Evolutionary conservation across 1,140 invertebrate genomes (phyloP), one percentile per base, ranked within the genome.

Genomic region (Cherax destructor): DNA sequence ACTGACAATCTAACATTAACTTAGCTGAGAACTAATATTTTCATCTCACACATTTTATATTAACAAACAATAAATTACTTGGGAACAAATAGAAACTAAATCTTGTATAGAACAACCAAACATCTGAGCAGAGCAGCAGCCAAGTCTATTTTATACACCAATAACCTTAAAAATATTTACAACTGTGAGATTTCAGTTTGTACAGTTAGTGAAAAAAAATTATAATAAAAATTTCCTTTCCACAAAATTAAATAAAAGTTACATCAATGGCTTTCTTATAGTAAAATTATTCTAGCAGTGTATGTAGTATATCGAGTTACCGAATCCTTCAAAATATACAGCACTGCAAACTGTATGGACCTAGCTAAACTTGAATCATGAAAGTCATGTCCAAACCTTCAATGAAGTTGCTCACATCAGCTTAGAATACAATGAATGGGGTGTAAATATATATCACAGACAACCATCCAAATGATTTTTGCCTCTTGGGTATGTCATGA

Each of bases 361-460:
- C 69, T 72, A 72, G 0, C 13, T 65, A 65, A 24, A 72, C 24
- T 24, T n/a, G 18, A 72, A 41, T 7, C n/a, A 21, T 72, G 69
- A 72, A 72, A 30, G 18, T 72, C 3, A 30, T 72, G 24, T 72
- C 21, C 16, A 4, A 18, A 72, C 7, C 69, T 72, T 7, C 0
- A 0, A 30, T 24, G 69, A 72, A 72, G 30, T 30, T 11, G 4
- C 24, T n/a, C 69, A 30, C 5, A 7, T 18, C 7, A 72, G 4
- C 11, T 24, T 72, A 4, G 69, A 72, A 72, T 4, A 5, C 30
- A 30, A 72, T 72, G n/a, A 72, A 72, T 24, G 4, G 69, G 24
- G n/a, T 72, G 18, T 7, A 72, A 72, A 72, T 72, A 72, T 11
- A 72, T 72, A 72, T 72, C 69, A 72, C 69, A 72, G 69, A 69